Base-by-base conservation (phyloP, 2,113 vertebrate species). In the Chloroceryle aenea region DNA sequence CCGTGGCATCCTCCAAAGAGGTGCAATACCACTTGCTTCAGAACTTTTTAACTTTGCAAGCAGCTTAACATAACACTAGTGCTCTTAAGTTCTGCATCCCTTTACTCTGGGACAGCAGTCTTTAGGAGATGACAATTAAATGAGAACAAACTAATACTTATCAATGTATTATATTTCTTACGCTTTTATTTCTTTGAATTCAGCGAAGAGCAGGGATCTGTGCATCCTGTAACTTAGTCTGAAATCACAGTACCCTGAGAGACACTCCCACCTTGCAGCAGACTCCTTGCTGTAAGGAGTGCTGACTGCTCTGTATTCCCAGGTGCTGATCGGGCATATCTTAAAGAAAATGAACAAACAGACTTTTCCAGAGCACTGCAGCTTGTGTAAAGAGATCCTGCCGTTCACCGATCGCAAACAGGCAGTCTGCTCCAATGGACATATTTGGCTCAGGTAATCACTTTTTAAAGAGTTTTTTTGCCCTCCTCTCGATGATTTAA, bases 341-440 rank as follows among this genome's bases (percentile, higher is more conserved):
- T 98, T 98, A 92, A 99, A 99, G 96, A 99, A 99, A 97, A 99
- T 99, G 98, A 99, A 99, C 98, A 99, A 99, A 93, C 99, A 99
- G 97, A 99, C 98, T 2, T 99, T 99, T 93, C 98, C 98, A 0
- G 99, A 99, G 97, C 98, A 98, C 97, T 99, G 99, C 96, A 99
- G 98, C 50, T 67, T 99, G 96, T 99, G 99, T 93, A 99, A 99
- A 86, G 99, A 98, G 85, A 97, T 99, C 95, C 90, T 99, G 95
- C 99, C 99, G 0, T 99, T 99, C 98, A 98, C 98, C 0, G 98
- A 99, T 92, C 98, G 98, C 96, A 99, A 98, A 26, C 98, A 99
- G 91, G 98, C 99, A 0, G 96, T 98, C 43, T 99, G 99, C 91
- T 96, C 98, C 97, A 99, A 99, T 1, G 99, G 99, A 47, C 99